Base-by-base conservation (phyloP, 2,113 vertebrate species). In the Colossoma macropomum region DNA sequence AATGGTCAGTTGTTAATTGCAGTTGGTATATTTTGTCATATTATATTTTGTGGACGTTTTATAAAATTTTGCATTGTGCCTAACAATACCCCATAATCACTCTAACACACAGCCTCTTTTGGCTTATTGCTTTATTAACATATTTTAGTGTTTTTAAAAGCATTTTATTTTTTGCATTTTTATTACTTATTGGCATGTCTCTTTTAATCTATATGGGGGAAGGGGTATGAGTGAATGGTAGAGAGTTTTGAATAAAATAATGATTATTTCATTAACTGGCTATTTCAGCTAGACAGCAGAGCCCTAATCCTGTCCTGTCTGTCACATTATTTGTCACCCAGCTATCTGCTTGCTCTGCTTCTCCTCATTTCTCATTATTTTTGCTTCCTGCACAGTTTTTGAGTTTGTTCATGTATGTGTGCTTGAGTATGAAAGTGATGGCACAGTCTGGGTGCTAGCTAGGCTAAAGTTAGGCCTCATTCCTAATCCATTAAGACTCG, bases 401-500 rank as follows among this genome's bases (percentile, higher is more conserved):
- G 13, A 32, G 3, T 62, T 27, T 30, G 63, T 78, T 70, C 74
- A n/a, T 81, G 66, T 79, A n/a, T 25, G 75, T 83, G 60, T 77
- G 79, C 60, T 83, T 81, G 75, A 6, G 72, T 48, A 70, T 80
- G 69, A 19, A 32, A 25, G 60, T 66, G 62, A 65, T 13, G 54
- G 65, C 79, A 66, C 62, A 72, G 62, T 76, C 56, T 38, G 70
- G 75, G 54, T 66, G 32, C 54, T 75, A 75, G 65, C 76, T 60
- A 75, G 70, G 50, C 79, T 30, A 69, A 70, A 77, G 78, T 45
- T 60, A 70, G 77, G 72, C 74, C 65, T 81, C 56, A 56, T 27
- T 70, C n/a, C 65, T 74, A 30, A 78, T 41, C 62, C 82, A 86
- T 81, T 88, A 80, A 89, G 86, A 84, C 74, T 52, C 45, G 81